Percentiles rank a stretch among this genome's conserved stretches.
phyloP scores from a whole-genome alignment of 2,797 vertebrate genomes.

The Clarias laeviceps region DNA sequence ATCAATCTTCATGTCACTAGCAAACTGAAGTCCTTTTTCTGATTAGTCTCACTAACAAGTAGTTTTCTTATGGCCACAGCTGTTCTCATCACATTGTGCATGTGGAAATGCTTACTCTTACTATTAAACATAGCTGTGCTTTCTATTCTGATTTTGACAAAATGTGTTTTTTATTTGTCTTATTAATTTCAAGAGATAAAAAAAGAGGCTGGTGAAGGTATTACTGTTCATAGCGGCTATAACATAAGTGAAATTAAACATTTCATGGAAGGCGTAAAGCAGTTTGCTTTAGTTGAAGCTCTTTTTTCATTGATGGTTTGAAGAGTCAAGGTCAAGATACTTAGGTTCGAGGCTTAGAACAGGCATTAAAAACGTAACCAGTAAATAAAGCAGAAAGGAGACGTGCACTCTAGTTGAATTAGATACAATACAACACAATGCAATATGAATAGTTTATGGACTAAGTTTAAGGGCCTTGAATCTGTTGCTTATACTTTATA shows the following conservation, averaged over 20 bases:
- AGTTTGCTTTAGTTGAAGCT: background rate
- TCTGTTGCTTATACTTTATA: background rate
- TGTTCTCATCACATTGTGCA: too few species aligned
- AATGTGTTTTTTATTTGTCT: background rate
- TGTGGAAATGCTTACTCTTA: too few species aligned
- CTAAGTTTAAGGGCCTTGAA: background rate
- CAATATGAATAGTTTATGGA: background rate
- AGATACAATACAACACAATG: background rate
- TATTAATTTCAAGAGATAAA: background rate
- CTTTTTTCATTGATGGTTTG: background rate
- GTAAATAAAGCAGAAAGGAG: background rate
- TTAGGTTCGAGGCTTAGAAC: background rate
- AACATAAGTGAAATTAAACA: background rate
- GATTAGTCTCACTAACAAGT: too few species aligned
- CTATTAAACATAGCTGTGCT: too few species aligned
- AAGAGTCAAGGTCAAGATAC: background rate
- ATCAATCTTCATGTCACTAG: too few species aligned
- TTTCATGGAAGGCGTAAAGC: background rate
- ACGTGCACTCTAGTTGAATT: background rate
- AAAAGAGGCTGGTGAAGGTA: background rate
- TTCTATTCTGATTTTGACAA: background rate
- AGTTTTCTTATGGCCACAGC: too few species aligned
- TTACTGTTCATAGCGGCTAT: too few species aligned
- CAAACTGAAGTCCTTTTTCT: too few species aligned
- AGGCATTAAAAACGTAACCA: background rate